Conservation (phyloP, 1,140 invertebrate genomes). For the Drosophila pallidifrons region DNA sequence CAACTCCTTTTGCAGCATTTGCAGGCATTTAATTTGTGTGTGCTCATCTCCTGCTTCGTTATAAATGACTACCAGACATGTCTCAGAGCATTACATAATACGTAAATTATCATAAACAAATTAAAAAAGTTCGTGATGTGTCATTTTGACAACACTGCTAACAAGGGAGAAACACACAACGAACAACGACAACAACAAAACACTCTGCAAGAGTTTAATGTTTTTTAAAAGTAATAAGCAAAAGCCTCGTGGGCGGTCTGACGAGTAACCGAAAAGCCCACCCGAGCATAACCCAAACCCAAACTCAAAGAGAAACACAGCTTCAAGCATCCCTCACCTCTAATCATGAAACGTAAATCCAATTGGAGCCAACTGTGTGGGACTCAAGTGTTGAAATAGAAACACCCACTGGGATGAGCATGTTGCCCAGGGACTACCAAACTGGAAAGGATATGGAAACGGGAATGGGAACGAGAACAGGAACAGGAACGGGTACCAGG, state of each 20-base stretch:
- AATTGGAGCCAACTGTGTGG: constrained; percentile 63
- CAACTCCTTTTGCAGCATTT: constrained; percentile 5
- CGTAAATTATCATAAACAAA: constrained; percentile 84
- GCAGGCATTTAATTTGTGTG: constrained; percentile 25
- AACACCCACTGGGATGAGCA: constrained; percentile 62
- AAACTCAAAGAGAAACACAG: no score
- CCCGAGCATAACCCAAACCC: constrained; percentile 4
- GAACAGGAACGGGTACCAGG: constrained; percentile 20
- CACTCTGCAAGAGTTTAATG: constrained; percentile 54
- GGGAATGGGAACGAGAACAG: neutral
- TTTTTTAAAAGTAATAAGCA: constrained; percentile 74
- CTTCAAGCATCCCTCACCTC: constrained; percentile 10
- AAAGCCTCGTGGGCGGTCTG: constrained; percentile 72
- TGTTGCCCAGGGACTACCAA: constrained; percentile 27
- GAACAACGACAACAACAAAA: constrained; percentile 4
- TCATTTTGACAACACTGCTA: constrained; percentile 61
- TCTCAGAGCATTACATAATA: constrained; percentile 51
- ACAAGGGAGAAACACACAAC: neutral
- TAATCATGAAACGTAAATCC: constrained; percentile 64
- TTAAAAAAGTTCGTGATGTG: constrained; percentile 83
- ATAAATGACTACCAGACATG: constrained; percentile 69
- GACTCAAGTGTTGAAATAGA: constrained; percentile 62
- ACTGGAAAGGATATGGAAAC: neutral
- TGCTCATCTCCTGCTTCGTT: constrained; percentile 28
- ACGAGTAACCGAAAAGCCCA: constrained; percentile 27